Conservation (phyloP, 2,113 vertebrate genomes). For the Deroptyus accipitrinus region DNA sequence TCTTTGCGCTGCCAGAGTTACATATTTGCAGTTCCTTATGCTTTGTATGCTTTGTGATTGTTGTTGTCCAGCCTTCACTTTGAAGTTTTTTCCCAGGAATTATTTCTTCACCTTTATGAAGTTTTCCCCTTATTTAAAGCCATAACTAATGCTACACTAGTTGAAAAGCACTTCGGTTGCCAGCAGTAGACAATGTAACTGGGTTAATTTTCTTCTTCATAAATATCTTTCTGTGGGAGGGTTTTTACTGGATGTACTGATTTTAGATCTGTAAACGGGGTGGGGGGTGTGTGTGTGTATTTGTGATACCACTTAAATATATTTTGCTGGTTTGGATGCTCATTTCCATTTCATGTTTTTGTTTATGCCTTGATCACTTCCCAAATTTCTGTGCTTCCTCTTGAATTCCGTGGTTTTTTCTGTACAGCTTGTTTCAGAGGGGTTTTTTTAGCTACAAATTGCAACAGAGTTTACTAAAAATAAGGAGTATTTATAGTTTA, state of each 20-base stretch:
- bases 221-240: background rate
- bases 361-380: background rate
- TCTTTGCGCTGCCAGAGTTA: constrained; percentile 20
- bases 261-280: constrained; percentile 14
- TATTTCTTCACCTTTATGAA: background rate
- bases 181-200: background rate
- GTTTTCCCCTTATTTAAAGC: background rate
- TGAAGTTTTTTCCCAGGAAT: background rate
- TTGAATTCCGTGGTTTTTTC: background rate
- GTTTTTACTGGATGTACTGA: background rate
- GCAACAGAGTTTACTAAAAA: background rate
- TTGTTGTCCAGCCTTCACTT: background rate
- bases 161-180: background rate
- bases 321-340: constrained; percentile 48
- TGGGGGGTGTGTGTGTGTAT: background rate
- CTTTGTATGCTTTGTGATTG: background rate
- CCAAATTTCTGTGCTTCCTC: background rate
- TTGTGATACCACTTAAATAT: constrained; percentile 55
- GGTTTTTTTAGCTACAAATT: background rate
- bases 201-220: background rate
- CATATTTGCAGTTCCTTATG: background rate
- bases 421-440: background rate
- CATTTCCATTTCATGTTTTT: constrained; percentile 31
- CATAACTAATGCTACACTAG: background rate
- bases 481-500: background rate